Evolutionary conservation across 2,888 invertebrate species (phyloP), one percentile per base, ranked within the genome.

Genomic region (Argyra leucocephala): DNA sequence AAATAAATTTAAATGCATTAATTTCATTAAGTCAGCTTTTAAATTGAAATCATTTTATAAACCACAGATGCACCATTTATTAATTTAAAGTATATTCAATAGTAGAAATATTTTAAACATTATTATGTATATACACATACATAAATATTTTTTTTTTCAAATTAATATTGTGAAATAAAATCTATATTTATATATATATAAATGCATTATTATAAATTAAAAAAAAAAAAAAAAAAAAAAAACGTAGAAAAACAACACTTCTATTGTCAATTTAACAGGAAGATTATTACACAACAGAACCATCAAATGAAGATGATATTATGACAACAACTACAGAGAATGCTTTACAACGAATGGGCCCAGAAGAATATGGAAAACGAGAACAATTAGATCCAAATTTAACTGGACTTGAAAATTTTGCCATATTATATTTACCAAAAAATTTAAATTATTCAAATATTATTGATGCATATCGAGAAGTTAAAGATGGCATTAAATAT

Each of bases 331-430:
- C 48, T 1, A 48, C 48, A 18, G 48, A 48, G 18, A 48, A 48
- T 48, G 48, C 48, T 48, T 48, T 48, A 48, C 18, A 18, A 48
- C 48, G 48, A 18, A 48, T 5, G 5, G 48, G 48, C 5, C 48
- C 48, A 3, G 48, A 48, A 48, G 48, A 48, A 48, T 48, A 48
- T 23, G 69, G 69, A 36, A 64, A 48, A 60, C 62, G 63, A 10
- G 78, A 79, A 65, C 76, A 76, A 69, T 73, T 80, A 26, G 76
- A 78, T 58, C 79, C 79, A 23, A 76, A 77, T 67, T 69, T 78
- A 59, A 75, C 76, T 64, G 78, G 77, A 9, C 71, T 80, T 18
- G 76, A 77, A 66, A 77, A 78, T 66, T 78, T 80, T 61, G 80
- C 79, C 60, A 75, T 76, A 70, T 72, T 75, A 61, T 77, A 76